These are phyloP conservation scores for Akabosia matsudoensis DNA, from an alignment of 1,140 invertebrate genomes.

Conservation along the genomic window DNA sequence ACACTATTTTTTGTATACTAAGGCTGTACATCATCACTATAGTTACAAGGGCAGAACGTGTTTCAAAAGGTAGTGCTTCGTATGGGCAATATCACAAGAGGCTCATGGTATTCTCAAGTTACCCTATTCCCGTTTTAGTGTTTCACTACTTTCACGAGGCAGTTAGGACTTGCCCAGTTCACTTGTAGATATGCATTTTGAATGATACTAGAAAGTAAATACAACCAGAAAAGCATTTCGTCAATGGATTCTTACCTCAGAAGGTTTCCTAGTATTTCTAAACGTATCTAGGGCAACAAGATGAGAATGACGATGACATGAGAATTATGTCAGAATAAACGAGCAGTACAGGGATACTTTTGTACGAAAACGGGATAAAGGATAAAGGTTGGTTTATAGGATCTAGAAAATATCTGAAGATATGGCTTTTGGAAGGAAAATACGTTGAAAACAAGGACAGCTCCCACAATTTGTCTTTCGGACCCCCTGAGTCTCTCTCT, in stretches of 20 bases:
- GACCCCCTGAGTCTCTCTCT: neutral
- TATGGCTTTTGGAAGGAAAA: neutral
- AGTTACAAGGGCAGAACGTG: no score
- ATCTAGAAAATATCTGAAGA: no score
- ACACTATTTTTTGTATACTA: no score
- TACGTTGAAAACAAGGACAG: slow-evolving; percentile 18
- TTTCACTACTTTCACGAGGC: neutral
- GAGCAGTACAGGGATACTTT: no score
- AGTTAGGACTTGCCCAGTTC: neutral
- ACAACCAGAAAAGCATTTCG: neutral
- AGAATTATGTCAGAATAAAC: neutral
- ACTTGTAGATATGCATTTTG: neutral
- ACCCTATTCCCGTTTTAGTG: no score
- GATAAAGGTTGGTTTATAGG: no score
- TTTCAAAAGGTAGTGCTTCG: no score
- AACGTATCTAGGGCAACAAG: neutral
- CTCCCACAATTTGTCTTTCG: slow-evolving; percentile 9
- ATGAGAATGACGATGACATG: neutral
- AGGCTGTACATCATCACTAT: no score
- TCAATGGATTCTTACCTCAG: slow-evolving; percentile 14
- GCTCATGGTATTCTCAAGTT: no score
- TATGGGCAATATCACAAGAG: no score
- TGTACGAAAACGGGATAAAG: no score
- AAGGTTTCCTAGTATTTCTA: neutral
- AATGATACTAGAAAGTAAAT: neutral